Base-by-base conservation (phyloP, 1,140 invertebrate genomes). In the Coelopa frigida region DNA sequence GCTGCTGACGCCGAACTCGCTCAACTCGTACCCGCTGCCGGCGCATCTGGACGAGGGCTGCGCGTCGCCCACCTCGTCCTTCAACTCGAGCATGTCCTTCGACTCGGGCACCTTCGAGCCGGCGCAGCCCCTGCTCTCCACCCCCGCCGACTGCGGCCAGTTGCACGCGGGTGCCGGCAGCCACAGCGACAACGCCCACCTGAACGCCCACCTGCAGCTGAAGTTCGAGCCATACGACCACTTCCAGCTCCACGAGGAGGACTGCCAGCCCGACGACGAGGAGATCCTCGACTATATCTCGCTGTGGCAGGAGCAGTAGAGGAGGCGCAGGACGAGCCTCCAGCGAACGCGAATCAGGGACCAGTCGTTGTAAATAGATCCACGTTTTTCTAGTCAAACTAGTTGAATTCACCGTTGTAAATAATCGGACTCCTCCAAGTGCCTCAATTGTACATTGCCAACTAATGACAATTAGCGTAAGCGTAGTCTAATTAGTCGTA, bases 261-360 rank as follows among this genome's bases (percentile, higher is more conserved):
- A 83, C 0, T 82, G 87, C 72, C 87, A 83, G 61, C 83, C 84
- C 4, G 87, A 89, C 64, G 89, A 93, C 65, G 88, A 91, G 62
- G 87, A 90, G 56, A 75, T 92, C 2, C 74, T 93, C n/a, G 88
- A 91, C 57, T 86, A 83, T 47, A 86, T 90, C 57, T 83, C 81
- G 18, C 84, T 82, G 78, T 92, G 85, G 86, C 85, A 89, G 66
- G 75, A 78, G 57, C 73, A 75, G 59, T 75, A 70, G 75, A 20
- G 32, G 20, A 14, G 22, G 12, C 5, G 21, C 20, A 44, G 22
- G n/a, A 5, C n/a, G n/a, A 14, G n/a, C n/a, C n/a, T n/a, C n/a
- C 14, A 29, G 14, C 8, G 14, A 29, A 29, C 14, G 14, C 14
- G 14, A 29, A 29, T 8, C 27, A 29, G 27, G 27, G 27, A 29